Evolutionary conservation across 2,113 vertebrate species (phyloP), one percentile per base, ranked within the genome.

Genomic region (Antigone vipio): DNA sequence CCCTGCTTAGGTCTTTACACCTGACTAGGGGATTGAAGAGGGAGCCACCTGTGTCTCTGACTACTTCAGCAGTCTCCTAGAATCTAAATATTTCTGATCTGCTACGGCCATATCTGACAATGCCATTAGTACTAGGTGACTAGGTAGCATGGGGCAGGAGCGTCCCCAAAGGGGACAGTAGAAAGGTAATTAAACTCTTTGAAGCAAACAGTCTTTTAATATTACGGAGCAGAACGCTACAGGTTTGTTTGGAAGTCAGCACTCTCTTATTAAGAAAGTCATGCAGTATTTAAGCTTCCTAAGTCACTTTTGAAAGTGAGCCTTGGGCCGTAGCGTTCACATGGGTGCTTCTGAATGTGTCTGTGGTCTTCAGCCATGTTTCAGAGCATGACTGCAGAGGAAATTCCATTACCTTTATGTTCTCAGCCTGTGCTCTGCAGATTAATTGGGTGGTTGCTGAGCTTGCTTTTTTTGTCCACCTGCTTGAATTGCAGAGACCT

Each of bases 151-250:
- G 29, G 69, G 74, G 58, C 15, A 53, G n/a, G 32, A 94, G 50
- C 4, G 27, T 15, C 12, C 20, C 8, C 47, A 68, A 52, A 68
- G 66, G 29, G 5, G 15, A 63, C 18, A 35, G 38, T 6, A 35
- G n/a, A 59, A 34, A 75, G 30, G 29, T 95, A 73, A 91, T 95
- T 62, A 91, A 84, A 63, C 72, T 89, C 72, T 89, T 68, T 32
- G 74, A 94, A 94, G 59, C 56, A 95, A 87, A 75, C 47, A 88
- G 77, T 62, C 77, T 80, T 92, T 93, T 76, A 78, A 26, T 83
- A 52, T 77, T 82, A 88, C 10, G 5, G 34, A 67, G 58, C 11
- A 58, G 44, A 63, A 68, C 50, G 24, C 30, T 74, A 29, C 12
- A 42, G 6, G 42, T 58, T 73, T 73, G 35, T 79, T 42, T 52